Evolutionary conservation across 2,113 vertebrate genomes (phyloP).

Genomic region (Cyanocitta stelleri): DNA sequence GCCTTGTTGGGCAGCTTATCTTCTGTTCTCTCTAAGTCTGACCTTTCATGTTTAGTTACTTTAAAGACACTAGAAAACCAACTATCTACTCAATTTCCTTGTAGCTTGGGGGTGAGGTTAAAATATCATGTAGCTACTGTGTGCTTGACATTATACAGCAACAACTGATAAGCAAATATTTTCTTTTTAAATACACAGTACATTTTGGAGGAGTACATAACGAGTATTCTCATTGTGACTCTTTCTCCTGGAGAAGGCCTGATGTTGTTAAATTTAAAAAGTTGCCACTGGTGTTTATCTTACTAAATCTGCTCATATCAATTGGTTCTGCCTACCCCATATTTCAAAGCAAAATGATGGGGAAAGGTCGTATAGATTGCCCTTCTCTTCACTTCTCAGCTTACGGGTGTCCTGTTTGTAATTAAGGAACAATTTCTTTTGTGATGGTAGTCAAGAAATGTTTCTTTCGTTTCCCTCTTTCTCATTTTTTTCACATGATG

Average conservation of each 20-base stretch:
- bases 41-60: slow-evolving; percentile 25
- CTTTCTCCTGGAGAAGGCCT: slow-evolving; percentile 9
- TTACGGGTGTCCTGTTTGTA: slow-evolving; percentile 47
- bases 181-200: slow-evolving; percentile 37
- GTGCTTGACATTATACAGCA: slow-evolving; percentile 27
- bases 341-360: slow-evolving; percentile 53
- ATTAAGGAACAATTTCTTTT: slow-evolving; percentile 48
- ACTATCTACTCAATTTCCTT: slow-evolving; percentile 19
- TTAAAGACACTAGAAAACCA: slow-evolving; percentile 19
- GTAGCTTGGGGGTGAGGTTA: slow-evolving; percentile 48
- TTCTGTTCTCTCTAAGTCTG: background rate
- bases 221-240: background rate
- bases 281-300: slow-evolving; percentile 41
- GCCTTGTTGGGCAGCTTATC: slow-evolving; percentile 46
- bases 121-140: slow-evolving; percentile 11
- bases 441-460: background rate
- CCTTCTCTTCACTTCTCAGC: slow-evolving; percentile 18
- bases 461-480: background rate
- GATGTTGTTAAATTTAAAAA: slow-evolving; percentile 4
- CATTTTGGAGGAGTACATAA: background rate
- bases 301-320: slow-evolving; percentile 46
- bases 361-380: slow-evolving; percentile 6
- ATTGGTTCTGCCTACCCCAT: slow-evolving; percentile 51
- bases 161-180: slow-evolving; percentile 50
- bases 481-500: background rate